Conservation (phyloP, 2,113 vertebrate species). For the Plecturocebus donacophilus region DNA sequence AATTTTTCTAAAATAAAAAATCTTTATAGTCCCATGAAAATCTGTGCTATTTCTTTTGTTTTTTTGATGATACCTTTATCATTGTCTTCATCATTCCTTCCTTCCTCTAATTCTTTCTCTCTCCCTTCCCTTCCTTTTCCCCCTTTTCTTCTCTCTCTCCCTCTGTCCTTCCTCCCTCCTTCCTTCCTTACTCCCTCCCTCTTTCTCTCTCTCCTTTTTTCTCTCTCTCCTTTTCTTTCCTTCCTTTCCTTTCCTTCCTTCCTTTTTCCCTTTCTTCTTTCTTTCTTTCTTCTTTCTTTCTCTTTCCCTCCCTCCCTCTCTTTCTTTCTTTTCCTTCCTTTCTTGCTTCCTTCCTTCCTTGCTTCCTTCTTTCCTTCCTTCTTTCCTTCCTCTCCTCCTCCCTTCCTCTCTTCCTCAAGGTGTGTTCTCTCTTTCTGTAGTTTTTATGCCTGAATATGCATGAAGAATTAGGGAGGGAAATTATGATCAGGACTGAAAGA, state of each 20-base stretch:
- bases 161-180: no score
- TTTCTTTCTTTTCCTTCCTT: neutral
- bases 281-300: no score
- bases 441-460: neutral
- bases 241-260: no score
- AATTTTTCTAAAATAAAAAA: neutral
- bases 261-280: fast-evolving
- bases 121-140: no score
- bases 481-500: neutral
- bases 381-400: neutral
- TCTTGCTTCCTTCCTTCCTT: fast-evolving
- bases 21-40: constrained; percentile 25
- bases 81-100: neutral
- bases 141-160: no score
- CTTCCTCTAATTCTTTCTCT: no score
- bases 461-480: constrained; percentile 3
- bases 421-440: neutral
- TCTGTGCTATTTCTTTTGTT: neutral
- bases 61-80: neutral
- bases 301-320: no score
- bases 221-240: no score
- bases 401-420: neutral
- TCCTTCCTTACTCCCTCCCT: no score
- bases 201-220: fast-evolving
- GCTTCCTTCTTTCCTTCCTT: neutral